Evolutionary conservation across 1,140 invertebrate species (phyloP), one percentile per base, ranked within the genome.

Genomic region (Papilio helenus): DNA sequence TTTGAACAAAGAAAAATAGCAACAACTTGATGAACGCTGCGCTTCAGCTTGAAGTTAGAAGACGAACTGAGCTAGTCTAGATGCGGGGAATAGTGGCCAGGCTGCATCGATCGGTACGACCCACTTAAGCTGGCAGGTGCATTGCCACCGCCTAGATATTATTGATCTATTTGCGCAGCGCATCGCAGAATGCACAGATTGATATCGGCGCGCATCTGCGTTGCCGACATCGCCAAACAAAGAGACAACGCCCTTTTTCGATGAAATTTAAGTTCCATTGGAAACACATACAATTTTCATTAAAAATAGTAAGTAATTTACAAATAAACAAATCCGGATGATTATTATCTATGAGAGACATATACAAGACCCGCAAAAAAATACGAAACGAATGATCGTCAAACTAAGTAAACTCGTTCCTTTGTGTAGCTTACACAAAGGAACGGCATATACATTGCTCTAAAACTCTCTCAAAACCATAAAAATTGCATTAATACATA

Each of bases 41-140:
- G 8, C 18, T 12, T 77, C 55, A 77, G 55, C 12, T 16, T 34
- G 76, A 77, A 26, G 76, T 23, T 77, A 16, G 34, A 20, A 42
- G 2, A 20, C 55, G 76, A 20, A 77, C 51, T 77, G 76, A 77
- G 76, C 76, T 77, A 77, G 55, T 55, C 76, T 77, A 77, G 76
- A 55, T 44, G 34, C 12, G 34, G n/a, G 74, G 10, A 12, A 77
- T 65, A 65, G 76, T 42, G 39, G 55, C 29, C 34, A 39, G 58
- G 55, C 74, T 77, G 74, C 34, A 77, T 77, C 76, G 76, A 77
- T 77, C 76, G 29, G 58, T n/a, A 42, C 16, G 55, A 65, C 76
- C 55, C 7, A 76, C 51, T 58, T 76, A 12, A 4, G 34, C 39
- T 39, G 55, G 55, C 76, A 65, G 55, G 76, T 77, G 76, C 76